phyloP scores from a whole-genome alignment of 53 echinoderm and acorn worm species.

The Astropecten irregularis region DNA sequence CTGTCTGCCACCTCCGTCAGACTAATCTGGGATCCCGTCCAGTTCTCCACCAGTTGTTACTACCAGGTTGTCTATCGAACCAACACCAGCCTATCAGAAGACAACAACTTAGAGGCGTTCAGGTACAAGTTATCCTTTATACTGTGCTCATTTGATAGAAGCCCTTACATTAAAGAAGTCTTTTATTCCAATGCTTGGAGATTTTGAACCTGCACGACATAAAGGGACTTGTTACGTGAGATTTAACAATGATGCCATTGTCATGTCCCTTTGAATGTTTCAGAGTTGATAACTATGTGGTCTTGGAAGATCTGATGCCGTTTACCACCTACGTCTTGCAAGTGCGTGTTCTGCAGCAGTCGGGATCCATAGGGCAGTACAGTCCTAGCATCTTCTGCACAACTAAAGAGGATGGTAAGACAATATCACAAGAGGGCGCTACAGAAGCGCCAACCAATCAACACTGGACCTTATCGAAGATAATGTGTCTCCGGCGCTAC shows the following conservation, averaged over 20 bases:
- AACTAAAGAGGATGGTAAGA: constrained; percentile 61
- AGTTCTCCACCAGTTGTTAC: not conserved
- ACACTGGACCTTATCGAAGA: no score
- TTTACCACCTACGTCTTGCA: constrained; percentile 67
- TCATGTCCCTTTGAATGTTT: no score
- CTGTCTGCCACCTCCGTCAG: constrained; percentile 51
- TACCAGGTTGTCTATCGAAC: constrained; percentile 34
- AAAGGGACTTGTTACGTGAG: no score
- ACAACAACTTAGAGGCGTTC: no score
- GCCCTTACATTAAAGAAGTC: no score
- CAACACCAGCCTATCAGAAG: not conserved
- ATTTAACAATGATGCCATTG: no score
- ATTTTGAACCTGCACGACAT: no score
- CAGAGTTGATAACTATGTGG: constrained; percentile 15
- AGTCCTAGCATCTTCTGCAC: constrained; percentile 32
- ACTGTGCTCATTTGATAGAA: no score
- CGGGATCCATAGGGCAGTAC: constrained; percentile 29
- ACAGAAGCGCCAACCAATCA: no score
- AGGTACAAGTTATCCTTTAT: no score
- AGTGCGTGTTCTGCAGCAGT: constrained; percentile 55
- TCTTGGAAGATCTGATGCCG: constrained; percentile 59
- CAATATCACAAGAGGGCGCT: not conserved
- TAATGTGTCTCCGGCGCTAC: no score
- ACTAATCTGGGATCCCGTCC: constrained; percentile 68
- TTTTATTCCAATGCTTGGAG: no score